These are phyloP conservation scores for Bellardia pandia DNA, from an alignment of 2,888 invertebrate genomes.

Conservation along the genomic window DNA sequence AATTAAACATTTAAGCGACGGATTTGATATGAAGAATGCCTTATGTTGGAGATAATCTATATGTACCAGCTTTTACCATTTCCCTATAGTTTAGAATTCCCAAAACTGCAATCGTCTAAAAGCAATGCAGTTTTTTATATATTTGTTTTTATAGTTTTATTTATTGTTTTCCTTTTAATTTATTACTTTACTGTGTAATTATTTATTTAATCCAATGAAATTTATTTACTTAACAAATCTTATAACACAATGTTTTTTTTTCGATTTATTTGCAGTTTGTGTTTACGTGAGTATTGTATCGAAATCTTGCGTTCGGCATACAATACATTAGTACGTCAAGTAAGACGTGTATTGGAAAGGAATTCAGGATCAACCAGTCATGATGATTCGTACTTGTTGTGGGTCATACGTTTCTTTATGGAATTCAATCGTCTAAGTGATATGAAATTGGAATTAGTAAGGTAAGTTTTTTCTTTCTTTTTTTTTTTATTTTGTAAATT, in stretches of 20 bases:
- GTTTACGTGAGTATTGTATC: conserved; percentile 96
- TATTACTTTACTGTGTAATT: conserved; percentile 50
- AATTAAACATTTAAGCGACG: too few species aligned
- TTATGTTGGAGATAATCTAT: too few species aligned
- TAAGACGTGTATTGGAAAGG: conserved; percentile 90
- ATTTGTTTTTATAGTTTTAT: neutral
- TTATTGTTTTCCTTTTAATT: conserved; percentile 35
- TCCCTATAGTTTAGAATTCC: neutral
- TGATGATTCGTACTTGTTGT: conserved; percentile 97
- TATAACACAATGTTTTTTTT: conserved; percentile 27
- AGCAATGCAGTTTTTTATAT: neutral
- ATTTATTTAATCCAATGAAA: conserved; percentile 43
- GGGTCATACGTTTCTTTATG: conserved; percentile 98
- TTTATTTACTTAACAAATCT: conserved; percentile 21
- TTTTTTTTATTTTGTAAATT: neutral
- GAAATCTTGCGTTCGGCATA: conserved; percentile 96
- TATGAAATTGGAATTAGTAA: conserved; percentile 94
- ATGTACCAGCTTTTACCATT: too few species aligned
- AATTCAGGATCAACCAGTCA: conserved; percentile 89
- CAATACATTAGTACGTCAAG: conserved; percentile 95
- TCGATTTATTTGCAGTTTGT: conserved; percentile 88
- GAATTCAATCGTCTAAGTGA: conserved; percentile 96
- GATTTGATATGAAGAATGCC: too few species aligned
- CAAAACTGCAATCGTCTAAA: conserved; percentile 13
- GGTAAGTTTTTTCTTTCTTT: conserved; percentile 85